Percentiles rank a stretch among this genome's conserved stretches.
Conservation (phyloP, 2,888 invertebrate genomes). For the Cephonodes hylas region DNA sequence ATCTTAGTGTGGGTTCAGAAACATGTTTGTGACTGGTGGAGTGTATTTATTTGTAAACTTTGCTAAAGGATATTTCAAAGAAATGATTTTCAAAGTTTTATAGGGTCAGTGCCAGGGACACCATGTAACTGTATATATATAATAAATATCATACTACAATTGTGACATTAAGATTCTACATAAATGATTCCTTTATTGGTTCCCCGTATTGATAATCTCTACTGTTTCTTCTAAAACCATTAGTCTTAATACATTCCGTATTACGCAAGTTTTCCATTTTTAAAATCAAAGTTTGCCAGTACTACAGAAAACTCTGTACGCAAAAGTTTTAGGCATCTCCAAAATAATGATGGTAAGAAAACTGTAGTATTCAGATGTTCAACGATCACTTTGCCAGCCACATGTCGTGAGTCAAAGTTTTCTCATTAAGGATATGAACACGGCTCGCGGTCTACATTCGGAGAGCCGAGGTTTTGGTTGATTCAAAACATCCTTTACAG, state of each 20-base stretch:
- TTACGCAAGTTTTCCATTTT: not conserved
- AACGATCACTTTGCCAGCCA: conserved; percentile 3
- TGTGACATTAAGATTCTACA: no score
- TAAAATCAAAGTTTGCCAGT: not conserved
- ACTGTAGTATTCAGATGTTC: not conserved
- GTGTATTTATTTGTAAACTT: no score
- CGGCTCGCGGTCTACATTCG: conserved; percentile 8
- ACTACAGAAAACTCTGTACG: not conserved
- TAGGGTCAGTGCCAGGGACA: no score
- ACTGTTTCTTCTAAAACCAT: no score
- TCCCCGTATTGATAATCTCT: no score
- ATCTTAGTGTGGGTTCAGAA: no score
- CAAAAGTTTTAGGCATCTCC: not conserved
- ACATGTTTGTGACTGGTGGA: no score
- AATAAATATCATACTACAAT: no score
- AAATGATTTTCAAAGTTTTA: no score
- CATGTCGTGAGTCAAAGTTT: conserved; percentile 11
- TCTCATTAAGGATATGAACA: conserved; percentile 3
- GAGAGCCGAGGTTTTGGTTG: not conserved
- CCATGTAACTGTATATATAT: no score
- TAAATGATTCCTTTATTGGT: no score
- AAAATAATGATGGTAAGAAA: not conserved
- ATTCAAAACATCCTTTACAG: not conserved
- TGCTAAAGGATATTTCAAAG: no score
- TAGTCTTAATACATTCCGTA: not conserved